phyloP scores from a whole-genome alignment of 2,888 invertebrate species.

The Thera britannica region DNA sequence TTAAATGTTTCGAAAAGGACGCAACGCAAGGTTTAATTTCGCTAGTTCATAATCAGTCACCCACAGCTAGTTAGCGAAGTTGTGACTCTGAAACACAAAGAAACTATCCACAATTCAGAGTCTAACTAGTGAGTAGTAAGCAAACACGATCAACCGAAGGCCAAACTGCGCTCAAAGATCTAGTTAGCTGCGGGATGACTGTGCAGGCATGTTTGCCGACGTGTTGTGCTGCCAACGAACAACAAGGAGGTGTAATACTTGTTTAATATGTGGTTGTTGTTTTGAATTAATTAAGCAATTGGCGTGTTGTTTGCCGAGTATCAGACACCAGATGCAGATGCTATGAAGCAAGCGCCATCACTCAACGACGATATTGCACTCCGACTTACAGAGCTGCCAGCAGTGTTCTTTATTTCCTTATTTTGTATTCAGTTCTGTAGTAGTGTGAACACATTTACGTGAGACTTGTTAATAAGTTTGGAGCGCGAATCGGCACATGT shows the following conservation, averaged over 20 bases:
- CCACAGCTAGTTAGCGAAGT: slow-evolving; percentile 77
- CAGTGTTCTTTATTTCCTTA: slow-evolving; percentile 43
- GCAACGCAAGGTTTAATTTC: slow-evolving; percentile 40
- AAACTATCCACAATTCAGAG: slow-evolving; percentile 72
- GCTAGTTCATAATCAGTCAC: slow-evolving; percentile 59
- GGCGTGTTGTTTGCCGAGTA: slow-evolving; percentile 26
- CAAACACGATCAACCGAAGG: slow-evolving; percentile 78
- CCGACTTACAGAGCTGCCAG: slow-evolving; percentile 40
- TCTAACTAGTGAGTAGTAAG: slow-evolving; percentile 74
- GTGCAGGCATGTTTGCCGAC: slow-evolving; percentile 59
- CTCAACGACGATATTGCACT: slow-evolving; percentile 45
- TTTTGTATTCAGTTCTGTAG: slow-evolving; percentile 40
- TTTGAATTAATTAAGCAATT: slow-evolving; percentile 49
- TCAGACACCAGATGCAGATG: slow-evolving; percentile 32
- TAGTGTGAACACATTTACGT: slow-evolving; percentile 32
- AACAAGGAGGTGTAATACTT: slow-evolving; percentile 48
- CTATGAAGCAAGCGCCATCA: slow-evolving; percentile 42
- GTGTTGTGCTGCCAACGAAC: slow-evolving; percentile 52
- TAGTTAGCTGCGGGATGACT: slow-evolving; percentile 75
- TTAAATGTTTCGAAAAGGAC: slow-evolving; percentile 29
- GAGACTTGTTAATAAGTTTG: slow-evolving; percentile 30
- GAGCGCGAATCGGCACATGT: slow-evolving; percentile 20
- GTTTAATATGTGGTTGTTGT: slow-evolving; percentile 46
- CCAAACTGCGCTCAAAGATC: slow-evolving; percentile 80
- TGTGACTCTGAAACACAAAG: slow-evolving; percentile 76